phyloP scores from a whole-genome alignment of 2,888 invertebrate genomes.

The Embidobia sp. region DNA sequence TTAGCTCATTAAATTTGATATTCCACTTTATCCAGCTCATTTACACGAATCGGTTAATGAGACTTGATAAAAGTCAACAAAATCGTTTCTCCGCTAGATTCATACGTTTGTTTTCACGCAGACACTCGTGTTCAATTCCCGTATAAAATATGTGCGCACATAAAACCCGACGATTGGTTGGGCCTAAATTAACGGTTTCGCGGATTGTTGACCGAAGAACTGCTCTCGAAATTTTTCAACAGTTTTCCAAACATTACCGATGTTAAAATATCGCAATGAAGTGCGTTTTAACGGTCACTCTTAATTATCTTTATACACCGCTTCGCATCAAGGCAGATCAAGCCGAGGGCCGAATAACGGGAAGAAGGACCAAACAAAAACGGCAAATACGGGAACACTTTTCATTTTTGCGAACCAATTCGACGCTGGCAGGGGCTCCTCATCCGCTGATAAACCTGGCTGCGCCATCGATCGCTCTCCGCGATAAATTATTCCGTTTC shows the following conservation, averaged over 20 bases:
- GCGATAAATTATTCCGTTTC: conserved; percentile 50
- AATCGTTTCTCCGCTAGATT: too few species aligned
- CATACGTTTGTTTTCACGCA: too few species aligned
- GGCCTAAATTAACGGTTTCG: conserved; percentile 7
- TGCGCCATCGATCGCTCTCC: conserved; percentile 43
- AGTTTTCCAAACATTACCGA: conserved; percentile 37
- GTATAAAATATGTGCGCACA: too few species aligned
- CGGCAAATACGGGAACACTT: conserved; percentile 46
- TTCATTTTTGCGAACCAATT: conserved; percentile 43
- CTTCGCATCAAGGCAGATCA: neutral
- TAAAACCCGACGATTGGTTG: too few species aligned
- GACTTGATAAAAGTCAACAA: too few species aligned
- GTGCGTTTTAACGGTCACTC: conserved; percentile 18
- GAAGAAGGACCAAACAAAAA: conserved; percentile 41
- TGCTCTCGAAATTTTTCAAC: conserved; percentile 25
- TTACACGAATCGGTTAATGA: too few species aligned
- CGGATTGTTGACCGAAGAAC: conserved; percentile 8
- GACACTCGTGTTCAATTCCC: too few species aligned
- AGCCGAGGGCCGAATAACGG: conserved; percentile 20
- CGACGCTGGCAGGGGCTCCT: conserved; percentile 26
- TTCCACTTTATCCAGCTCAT: too few species aligned
- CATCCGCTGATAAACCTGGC: conserved; percentile 38
- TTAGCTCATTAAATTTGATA: too few species aligned
- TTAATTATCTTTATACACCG: conserved; percentile 34
- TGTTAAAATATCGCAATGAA: conserved; percentile 31